Evolutionary conservation across 1,140 invertebrate genomes (phyloP).

Genomic region (Sipha flava): DNA sequence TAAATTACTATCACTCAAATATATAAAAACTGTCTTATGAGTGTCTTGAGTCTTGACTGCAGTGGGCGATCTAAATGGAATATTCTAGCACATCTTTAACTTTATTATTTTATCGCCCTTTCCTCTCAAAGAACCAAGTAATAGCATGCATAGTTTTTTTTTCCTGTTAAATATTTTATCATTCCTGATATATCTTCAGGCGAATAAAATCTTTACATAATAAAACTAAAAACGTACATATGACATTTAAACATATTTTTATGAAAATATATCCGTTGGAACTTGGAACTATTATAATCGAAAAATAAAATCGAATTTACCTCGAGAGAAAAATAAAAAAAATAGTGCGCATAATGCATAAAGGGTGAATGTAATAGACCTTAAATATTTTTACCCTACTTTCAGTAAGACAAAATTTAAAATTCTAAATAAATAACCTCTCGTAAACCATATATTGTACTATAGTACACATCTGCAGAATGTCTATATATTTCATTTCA

Average conservation of each 20-base stretch:
- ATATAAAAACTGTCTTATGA: not conserved
- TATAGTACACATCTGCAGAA: not conserved
- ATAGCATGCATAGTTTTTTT: not conserved
- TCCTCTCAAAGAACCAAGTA: not conserved
- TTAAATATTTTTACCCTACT: not conserved
- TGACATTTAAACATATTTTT: not conserved
- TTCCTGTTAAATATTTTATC: not conserved
- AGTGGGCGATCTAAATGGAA: not conserved
- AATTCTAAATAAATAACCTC: conserved; percentile 11
- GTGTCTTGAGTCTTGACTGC: not conserved
- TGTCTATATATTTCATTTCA: not conserved
- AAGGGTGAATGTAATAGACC: not conserved
- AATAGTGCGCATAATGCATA: not conserved
- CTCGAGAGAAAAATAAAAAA: not conserved
- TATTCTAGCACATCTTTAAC: not conserved
- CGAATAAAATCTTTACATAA: not conserved
- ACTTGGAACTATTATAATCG: not conserved
- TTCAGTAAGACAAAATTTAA: not conserved
- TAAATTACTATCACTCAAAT: too few species aligned
- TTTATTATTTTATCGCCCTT: not conserved
- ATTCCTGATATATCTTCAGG: not conserved
- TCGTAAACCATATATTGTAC: too few species aligned
- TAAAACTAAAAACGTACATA: not conserved
- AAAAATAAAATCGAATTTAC: not conserved
- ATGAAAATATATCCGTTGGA: not conserved